Evolutionary conservation across 2,797 vertebrate species (phyloP).

Genomic region (Pipistrellus nathusii): DNA sequence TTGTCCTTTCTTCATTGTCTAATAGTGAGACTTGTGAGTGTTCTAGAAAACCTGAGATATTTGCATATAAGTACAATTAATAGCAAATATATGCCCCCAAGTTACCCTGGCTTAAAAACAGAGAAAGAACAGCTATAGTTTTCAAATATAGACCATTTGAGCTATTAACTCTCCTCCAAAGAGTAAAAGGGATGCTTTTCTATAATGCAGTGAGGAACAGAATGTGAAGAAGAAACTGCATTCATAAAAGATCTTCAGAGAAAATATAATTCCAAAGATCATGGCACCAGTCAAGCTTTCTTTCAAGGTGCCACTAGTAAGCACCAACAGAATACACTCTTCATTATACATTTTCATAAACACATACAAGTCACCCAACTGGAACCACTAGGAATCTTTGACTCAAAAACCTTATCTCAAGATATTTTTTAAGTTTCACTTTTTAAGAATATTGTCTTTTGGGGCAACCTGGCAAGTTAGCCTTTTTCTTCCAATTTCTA

Average conservation of each 20-base stretch:
- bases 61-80: not conserved
- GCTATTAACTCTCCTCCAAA: not conserved
- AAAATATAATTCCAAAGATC: conserved; percentile 49
- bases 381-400: not conserved
- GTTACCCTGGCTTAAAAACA: not conserved
- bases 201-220: not conserved
- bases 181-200: not conserved
- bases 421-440: not conserved
- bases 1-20: not conserved
- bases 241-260: not conserved
- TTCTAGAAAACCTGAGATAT: conserved; percentile 41
- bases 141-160: not conserved
- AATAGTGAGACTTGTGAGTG: not conserved
- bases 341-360: not conserved
- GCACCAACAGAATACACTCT: not conserved
- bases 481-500: conserved; percentile 50
- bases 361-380: not conserved
- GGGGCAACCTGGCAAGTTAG: not conserved
- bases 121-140: not conserved
- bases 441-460: conserved; percentile 35
- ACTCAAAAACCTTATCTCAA: not conserved
- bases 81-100: not conserved
- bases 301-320: not conserved
- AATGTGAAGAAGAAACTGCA: conserved; percentile 31
- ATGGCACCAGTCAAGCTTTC: not conserved